phyloP scores from a whole-genome alignment of 2,113 vertebrate species.

The Dasypus novemcinctus region DNA sequence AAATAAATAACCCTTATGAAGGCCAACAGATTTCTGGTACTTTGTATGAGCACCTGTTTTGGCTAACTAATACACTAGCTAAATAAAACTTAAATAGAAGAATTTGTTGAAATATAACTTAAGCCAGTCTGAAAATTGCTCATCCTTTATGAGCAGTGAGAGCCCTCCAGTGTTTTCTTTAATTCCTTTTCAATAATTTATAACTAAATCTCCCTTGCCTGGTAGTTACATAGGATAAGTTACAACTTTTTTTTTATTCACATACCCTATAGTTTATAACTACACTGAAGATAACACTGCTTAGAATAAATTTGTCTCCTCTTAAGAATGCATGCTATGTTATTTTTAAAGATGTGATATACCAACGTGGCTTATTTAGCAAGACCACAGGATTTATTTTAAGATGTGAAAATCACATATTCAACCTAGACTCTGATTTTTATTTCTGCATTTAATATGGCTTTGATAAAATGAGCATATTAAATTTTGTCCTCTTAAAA shows the following conservation, averaged over 20 bases:
- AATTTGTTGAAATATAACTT: neutral
- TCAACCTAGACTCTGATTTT: neutral
- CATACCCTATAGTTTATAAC: slow-evolving; percentile 55
- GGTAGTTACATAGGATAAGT: slow-evolving; percentile 36
- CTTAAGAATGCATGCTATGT: neutral
- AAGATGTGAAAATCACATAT: neutral
- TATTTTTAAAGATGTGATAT: neutral
- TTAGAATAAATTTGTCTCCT: slow-evolving; percentile 6
- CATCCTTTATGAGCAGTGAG: slow-evolving; percentile 37
- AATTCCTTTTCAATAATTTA: slow-evolving; percentile 70
- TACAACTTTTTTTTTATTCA: neutral
- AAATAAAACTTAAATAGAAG: slow-evolving; percentile 24
- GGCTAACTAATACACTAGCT: too few relatives aligned
- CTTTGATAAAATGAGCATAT: neutral
- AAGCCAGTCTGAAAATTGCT: slow-evolving; percentile 41
- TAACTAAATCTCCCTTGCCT: slow-evolving; percentile 28
- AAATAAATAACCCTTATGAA: too few relatives aligned
- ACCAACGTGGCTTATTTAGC: neutral
- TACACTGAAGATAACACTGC: slow-evolving; percentile 54
- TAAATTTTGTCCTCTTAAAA: neutral
- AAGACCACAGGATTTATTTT: neutral
- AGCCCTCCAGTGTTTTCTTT: slow-evolving; percentile 20
- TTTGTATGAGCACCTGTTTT: too few relatives aligned
- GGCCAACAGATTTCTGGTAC: too few relatives aligned
- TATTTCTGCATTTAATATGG: neutral